Percentiles rank a stretch among this genome's conserved stretches.
Evolutionary conservation across 2,888 invertebrate species (phyloP).

Genomic region (Pogonocherus hispidulus): DNA sequence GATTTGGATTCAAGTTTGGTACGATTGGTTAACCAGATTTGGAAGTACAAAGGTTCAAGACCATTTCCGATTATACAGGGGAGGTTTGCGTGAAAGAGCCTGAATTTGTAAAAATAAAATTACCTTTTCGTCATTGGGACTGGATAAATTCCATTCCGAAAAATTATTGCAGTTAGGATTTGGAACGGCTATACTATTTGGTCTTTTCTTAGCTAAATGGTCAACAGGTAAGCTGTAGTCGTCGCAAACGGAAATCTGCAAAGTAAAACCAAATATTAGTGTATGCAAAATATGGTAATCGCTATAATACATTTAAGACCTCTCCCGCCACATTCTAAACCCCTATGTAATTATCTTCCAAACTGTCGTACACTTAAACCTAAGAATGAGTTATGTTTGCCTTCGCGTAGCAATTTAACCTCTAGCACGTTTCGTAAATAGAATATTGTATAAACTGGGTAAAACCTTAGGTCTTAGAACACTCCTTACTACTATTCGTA

Average conservation of each 20-base stretch:
- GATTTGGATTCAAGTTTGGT: constrained; percentile 8
- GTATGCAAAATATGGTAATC: constrained; percentile 41
- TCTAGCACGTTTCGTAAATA: constrained; percentile 52
- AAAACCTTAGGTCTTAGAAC: constrained; percentile 36
- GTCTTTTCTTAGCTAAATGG: constrained; percentile 80
- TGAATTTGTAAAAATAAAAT: no score
- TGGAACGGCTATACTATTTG: constrained; percentile 75
- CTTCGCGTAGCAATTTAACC: constrained; percentile 56
- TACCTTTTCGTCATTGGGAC: constrained; percentile 71
- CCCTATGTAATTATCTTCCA: constrained; percentile 50
- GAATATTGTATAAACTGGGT: constrained; percentile 46
- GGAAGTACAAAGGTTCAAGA: not conserved
- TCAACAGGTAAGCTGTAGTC: constrained; percentile 90
- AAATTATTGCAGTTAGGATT: constrained; percentile 64
- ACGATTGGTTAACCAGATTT: not conserved
- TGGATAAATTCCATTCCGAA: constrained; percentile 74
- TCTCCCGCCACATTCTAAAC: constrained; percentile 33
- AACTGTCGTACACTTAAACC: constrained; percentile 54
- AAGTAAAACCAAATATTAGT: constrained; percentile 54
- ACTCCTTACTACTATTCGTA: no score
- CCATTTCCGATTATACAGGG: no score
- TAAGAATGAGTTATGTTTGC: constrained; percentile 57
- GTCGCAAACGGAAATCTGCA: constrained; percentile 87
- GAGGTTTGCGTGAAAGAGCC: no score
- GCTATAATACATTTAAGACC: constrained; percentile 40